Conservation (phyloP, 1,140 invertebrate genomes). For the Drosophila sproati region DNA sequence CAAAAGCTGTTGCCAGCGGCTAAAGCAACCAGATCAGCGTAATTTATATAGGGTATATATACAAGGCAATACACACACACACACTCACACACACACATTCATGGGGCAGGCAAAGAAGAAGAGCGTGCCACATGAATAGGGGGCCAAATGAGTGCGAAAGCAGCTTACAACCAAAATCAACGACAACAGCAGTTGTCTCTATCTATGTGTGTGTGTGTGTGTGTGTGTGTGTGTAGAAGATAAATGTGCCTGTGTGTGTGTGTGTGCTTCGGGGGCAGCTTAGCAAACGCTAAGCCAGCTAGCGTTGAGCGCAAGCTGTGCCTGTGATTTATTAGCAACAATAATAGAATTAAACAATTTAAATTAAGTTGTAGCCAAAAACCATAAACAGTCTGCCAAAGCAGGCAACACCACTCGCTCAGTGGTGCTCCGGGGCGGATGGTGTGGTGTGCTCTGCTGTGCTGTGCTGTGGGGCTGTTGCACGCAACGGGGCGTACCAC, state of each 20-base stretch:
- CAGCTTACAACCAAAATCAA: conserved; percentile 68
- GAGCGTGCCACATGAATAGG: neutral
- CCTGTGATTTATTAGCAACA: conserved; percentile 84
- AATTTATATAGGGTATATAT: conserved; percentile 58
- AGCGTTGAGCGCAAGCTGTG: conserved; percentile 75
- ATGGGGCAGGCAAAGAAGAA: neutral
- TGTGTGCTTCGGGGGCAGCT: conserved; percentile 49
- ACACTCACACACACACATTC: neutral
- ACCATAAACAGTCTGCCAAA: conserved; percentile 78
- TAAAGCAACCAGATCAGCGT: conserved; percentile 60
- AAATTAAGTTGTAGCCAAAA: conserved; percentile 84
- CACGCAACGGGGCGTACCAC: conserved; percentile 44
- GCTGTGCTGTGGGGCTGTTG: neutral
- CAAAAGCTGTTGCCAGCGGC: conserved; percentile 41
- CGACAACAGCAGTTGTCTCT: conserved; percentile 44
- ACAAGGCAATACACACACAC: conserved; percentile 22
- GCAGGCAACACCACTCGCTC: conserved; percentile 18
- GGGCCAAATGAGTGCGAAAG: conserved; percentile 54
- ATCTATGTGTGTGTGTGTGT: conserved; percentile 14
- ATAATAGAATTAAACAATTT: conserved; percentile 85
- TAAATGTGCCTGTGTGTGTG: conserved; percentile 32
- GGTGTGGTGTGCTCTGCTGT: no score
- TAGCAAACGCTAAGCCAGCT: conserved; percentile 77
- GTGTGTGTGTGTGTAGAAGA: conserved; percentile 16
- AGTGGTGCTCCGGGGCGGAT: neutral